These are phyloP conservation scores for Cottoperca gobio DNA, from an alignment of 2,797 vertebrate genomes.

Conservation along the genomic window DNA sequence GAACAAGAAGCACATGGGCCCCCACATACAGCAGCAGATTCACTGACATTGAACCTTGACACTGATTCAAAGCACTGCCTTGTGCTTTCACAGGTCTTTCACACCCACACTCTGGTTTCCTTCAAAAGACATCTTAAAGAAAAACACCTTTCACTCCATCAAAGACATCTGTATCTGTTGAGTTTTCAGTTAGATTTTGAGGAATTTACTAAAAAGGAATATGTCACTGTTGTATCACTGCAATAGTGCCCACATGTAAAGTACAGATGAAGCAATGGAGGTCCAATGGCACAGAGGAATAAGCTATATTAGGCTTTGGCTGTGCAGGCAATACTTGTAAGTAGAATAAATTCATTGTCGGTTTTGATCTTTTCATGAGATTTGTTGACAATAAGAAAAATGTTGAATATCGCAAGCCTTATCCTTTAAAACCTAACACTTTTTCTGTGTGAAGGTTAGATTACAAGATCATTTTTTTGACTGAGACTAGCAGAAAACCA, in stretches of 20 bases:
- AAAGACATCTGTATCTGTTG: constrained; percentile 9
- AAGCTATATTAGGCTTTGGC: neutral
- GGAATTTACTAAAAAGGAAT: constrained; percentile 9
- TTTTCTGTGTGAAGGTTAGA: neutral
- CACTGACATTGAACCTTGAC: constrained; percentile 60
- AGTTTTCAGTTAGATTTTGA: constrained; percentile 16
- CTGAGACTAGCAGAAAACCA: neutral
- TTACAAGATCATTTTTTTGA: neutral
- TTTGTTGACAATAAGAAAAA: neutral
- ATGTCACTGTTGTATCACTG: constrained; percentile 4
- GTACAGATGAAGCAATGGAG: constrained; percentile 2
- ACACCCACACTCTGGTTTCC: constrained; percentile 54
- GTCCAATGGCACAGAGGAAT: neutral
- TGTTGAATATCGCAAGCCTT: neutral
- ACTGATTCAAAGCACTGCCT: constrained; percentile 48
- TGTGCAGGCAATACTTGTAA: neutral
- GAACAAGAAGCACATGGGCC: constrained; percentile 33
- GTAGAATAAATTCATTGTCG: neutral
- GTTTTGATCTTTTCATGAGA: neutral
- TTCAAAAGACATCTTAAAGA: constrained; percentile 24
- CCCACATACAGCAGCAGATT: constrained; percentile 36
- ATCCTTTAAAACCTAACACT: neutral
- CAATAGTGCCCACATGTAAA: neutral
- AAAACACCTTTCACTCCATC: constrained; percentile 39
- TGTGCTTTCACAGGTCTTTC: neutral